Evolutionary conservation across 2,113 vertebrate species (phyloP), one percentile per base, ranked within the genome.

Genomic region (Siniperca knerii): DNA sequence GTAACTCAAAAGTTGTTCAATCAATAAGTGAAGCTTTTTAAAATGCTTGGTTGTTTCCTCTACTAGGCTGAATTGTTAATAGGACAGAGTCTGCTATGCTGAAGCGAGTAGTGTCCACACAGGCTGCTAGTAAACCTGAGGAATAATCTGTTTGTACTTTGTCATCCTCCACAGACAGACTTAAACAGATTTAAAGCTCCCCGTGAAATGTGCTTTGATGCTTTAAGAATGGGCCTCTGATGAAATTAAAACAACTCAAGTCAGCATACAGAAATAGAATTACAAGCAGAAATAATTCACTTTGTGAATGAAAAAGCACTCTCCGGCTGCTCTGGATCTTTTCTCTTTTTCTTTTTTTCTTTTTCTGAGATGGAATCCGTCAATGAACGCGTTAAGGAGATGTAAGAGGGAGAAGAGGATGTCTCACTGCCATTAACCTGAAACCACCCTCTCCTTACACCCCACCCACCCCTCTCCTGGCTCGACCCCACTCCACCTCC

Each of bases 11-110:
- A 96, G 95, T 96, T 92, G 94, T 75, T 91, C 90, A 94, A 97
- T 97, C 97, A 96, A 97, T 97, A 96, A 94, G 95, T 94, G 93
- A 93, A 95, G 93, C 93, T 90, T 95, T 94, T 96, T 96, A 96
- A 96, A 64, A 96, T 92, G 95, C 95, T 25, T 94, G 93, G 93
- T 96, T 93, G 92, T 94, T 94, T 96, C 95, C 94, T 96, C 95
- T 93, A 86, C 81, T 73, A 88, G 64, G 77, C 77, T 92, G 81
- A 79, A 85, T 84, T 58, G 61, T 89, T 92, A 84, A 91, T 93
- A 82, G 75, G 86, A 46, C 64, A 80, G 58, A 82, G 58, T 92
- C 91, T 90, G 88, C 46, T 21, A 11, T 8, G 6, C 87, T 81
- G 1, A 67, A 79, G 82, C 42, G n/a, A 52, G 23, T 64, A 77